Conservation (phyloP, 2,113 vertebrate species). For the Echinops telfairi region DNA sequence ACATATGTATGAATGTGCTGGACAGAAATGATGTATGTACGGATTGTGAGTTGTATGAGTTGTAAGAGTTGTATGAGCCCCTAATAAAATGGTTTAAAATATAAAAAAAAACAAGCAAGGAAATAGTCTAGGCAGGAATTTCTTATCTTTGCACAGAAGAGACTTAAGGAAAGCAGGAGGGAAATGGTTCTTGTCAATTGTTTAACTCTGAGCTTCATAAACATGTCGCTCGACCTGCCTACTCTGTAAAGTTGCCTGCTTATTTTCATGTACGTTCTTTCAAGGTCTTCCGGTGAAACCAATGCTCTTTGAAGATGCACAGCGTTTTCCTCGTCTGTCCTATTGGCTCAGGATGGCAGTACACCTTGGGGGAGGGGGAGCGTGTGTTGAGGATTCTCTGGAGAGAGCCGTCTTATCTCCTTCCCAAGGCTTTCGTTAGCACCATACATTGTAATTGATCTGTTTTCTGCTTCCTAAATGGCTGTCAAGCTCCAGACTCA, state of each 20-base stretch:
- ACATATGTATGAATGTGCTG: no score
- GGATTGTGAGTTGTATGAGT: no score
- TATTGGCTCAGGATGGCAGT: background rate
- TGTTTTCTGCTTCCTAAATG: slow-evolving; percentile 63
- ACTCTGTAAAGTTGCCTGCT: background rate
- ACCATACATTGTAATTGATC: slow-evolving; percentile 11
- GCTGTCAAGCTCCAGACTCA: slow-evolving; percentile 59
- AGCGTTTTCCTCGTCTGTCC: background rate
- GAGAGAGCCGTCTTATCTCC: background rate
- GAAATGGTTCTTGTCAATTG: background rate
- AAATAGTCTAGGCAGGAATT: background rate
- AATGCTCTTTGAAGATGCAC: background rate
- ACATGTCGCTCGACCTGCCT: background rate
- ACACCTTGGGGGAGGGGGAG: background rate
- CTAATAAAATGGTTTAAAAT: no score
- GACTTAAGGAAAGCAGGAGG: background rate
- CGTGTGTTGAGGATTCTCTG: background rate
- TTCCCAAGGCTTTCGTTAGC: background rate
- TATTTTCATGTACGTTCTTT: slow-evolving; percentile 29
- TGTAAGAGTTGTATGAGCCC: no score
- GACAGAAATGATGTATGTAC: no score
- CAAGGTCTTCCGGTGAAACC: background rate
- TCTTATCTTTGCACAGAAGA: background rate
- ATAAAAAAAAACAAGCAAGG: background rate
- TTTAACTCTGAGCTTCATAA: background rate